Conservation (phyloP, 2,888 invertebrate species). For the Aphrophora alni region DNA sequence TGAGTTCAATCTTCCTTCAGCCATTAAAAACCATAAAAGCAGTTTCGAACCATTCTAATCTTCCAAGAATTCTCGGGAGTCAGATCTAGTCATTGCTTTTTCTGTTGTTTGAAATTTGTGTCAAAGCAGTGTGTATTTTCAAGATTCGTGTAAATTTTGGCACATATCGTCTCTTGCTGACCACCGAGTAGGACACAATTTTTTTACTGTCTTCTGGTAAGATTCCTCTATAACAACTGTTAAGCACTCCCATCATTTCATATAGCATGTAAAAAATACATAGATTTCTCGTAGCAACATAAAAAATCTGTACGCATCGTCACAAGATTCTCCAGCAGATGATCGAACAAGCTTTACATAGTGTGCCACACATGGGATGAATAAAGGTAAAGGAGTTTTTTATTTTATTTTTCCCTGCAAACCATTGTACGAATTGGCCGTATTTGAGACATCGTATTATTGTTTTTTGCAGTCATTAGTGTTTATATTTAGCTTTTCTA, state of each 20-base stretch:
- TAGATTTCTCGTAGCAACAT: constrained; percentile 47
- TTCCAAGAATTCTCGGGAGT: constrained; percentile 49
- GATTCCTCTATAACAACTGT: constrained; percentile 31
- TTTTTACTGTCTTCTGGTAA: constrained; percentile 44
- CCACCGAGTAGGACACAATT: constrained; percentile 45
- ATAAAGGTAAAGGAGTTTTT: constrained; percentile 42
- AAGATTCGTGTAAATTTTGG: constrained; percentile 21
- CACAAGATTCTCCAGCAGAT: constrained; percentile 44
- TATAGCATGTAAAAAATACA: constrained; percentile 8
- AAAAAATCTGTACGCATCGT: constrained; percentile 48
- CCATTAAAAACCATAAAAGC: too few relatives aligned
- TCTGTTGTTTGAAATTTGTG: constrained; percentile 49
- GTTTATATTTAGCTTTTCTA: constrained; percentile 37
- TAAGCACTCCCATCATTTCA: background rate
- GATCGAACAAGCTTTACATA: constrained; percentile 26
- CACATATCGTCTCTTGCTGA: constrained; percentile 49
- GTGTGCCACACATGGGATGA: constrained; percentile 23
- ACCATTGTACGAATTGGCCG: constrained; percentile 49
- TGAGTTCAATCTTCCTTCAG: too few relatives aligned
- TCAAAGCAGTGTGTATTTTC: constrained; percentile 43
- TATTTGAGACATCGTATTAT: constrained; percentile 41
- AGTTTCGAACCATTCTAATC: constrained; percentile 37
- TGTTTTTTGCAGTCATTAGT: constrained; percentile 12
- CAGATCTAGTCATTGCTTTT: constrained; percentile 49
- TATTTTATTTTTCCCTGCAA: constrained; percentile 48